phyloP scores from a whole-genome alignment of 2,888 invertebrate genomes.

The Pristionchus fissidentatus region DNA sequence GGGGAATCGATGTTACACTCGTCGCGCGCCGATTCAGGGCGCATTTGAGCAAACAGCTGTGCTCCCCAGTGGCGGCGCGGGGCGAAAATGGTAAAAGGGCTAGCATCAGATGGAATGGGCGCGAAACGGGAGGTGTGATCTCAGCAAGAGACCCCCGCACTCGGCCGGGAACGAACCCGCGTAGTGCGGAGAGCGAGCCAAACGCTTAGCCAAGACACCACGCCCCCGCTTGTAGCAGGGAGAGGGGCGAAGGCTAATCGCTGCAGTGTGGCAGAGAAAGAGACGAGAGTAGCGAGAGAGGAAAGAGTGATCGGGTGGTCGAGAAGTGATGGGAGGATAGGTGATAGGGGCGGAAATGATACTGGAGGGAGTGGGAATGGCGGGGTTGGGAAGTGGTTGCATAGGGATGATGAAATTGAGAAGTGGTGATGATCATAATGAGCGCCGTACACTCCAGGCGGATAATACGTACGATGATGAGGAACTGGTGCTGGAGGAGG shows the following conservation, averaged over 20 bases:
- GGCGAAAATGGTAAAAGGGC: neutral
- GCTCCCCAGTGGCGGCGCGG: neutral
- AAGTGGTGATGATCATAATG: no score
- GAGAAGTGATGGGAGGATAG: neutral
- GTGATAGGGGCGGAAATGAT: neutral
- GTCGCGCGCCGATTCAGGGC: neutral
- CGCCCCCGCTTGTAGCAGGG: constrained; percentile 47
- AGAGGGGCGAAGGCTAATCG: constrained; percentile 9
- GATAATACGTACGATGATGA: neutral
- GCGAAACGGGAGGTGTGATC: constrained; percentile 50
- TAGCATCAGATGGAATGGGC: neutral
- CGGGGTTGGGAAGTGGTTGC: neutral
- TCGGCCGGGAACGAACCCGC: constrained; percentile 32
- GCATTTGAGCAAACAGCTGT: neutral
- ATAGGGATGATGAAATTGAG: no score
- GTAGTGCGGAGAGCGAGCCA: neutral
- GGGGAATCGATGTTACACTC: neutral
- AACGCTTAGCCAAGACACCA: constrained; percentile 48
- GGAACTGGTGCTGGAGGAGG: constrained; percentile 12
- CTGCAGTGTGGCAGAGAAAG: neutral
- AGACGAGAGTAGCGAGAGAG: neutral
- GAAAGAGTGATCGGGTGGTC: neutral
- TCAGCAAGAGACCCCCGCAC: constrained; percentile 27
- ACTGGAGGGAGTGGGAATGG: neutral
- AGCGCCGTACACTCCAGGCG: no score